These are phyloP conservation scores for Linnaemya tessellans DNA, from an alignment of 2,888 invertebrate species.

Conservation along the genomic window DNA sequence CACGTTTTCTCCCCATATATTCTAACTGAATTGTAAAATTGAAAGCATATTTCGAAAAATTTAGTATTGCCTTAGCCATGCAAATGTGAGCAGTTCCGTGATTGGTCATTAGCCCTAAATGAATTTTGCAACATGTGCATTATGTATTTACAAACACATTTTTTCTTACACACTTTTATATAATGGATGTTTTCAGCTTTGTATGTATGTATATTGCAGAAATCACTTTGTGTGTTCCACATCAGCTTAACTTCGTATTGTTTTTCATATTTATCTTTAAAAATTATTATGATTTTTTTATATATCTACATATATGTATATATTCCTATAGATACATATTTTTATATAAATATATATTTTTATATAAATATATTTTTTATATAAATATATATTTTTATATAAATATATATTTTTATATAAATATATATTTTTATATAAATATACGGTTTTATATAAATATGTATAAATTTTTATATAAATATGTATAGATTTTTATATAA, in stretches of 20 bases:
- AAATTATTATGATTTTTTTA: constrained; percentile 3
- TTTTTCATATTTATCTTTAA: background rate
- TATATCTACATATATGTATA: too few species aligned
- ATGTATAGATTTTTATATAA: constrained; percentile 13
- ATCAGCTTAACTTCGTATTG: background rate
- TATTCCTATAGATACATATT: too few species aligned
- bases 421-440: background rate
- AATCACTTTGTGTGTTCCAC: background rate
- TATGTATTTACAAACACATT: too few species aligned
- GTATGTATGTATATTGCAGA: background rate
- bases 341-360: too few species aligned
- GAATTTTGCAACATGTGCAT: background rate
- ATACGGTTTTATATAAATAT: background rate
- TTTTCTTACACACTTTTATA: too few species aligned
- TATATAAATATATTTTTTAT: background rate
- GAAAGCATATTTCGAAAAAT: background rate
- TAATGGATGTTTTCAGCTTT: too few species aligned
- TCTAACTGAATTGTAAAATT: too few species aligned
- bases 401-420: constrained; percentile 20
- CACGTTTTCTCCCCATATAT: too few species aligned
- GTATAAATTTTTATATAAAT: too few species aligned
- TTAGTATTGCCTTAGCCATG: background rate
- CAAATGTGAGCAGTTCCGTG: background rate
- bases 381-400: constrained; percentile 30
- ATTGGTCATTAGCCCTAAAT: too few species aligned